Evolutionary conservation across 2,888 invertebrate species (phyloP), one percentile per base, ranked within the genome.

Genomic region (Proisotoma minuta): DNA sequence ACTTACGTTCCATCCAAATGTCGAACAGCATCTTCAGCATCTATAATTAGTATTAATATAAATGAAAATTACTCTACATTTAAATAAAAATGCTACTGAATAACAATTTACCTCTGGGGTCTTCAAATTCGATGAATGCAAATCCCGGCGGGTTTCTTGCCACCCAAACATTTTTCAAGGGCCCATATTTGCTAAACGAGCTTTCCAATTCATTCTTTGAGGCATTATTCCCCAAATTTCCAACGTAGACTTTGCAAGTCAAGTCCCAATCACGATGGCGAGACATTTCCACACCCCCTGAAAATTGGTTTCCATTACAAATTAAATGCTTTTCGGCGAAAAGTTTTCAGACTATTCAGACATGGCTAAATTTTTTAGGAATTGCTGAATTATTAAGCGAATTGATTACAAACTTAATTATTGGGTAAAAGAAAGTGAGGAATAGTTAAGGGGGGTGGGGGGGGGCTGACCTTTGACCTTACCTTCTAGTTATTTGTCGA

Each of bases 91-190:
- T n/a, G n/a, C n/a, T n/a, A n/a, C n/a, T n/a, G n/a, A n/a, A n/a
- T n/a, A n/a, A n/a, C n/a, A n/a, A n/a, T 47, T 10, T 40, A 56
- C 56, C 56, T 66, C 92, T 81, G 18, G 88, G 85, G 76, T 94
- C 92, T 80, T 92, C 91, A 78, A 85, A 92, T 78, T 92, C 91
- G 3, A 91, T 89, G 78, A 92, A 92, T 0, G 91, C 91, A 79
- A 92, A 91, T 20, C 91, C 94, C 4, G 93, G 92, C 43, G 93
- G 94, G 77, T 94, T 92, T 75, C 93, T 82, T 0, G 94, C 94
- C 1, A 95, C 92, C 94, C 94, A 94, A 52, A 94, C 92, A 79
- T 91, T 94, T 74, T 89, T 83, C 69, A 94, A 82, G 47, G 88
- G 89, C 8, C 94, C 94, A 78, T 90, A 94, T 78, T 91, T 89